Base-by-base conservation (phyloP, 2,888 invertebrate species). In the Oxystoma pomonae region DNA sequence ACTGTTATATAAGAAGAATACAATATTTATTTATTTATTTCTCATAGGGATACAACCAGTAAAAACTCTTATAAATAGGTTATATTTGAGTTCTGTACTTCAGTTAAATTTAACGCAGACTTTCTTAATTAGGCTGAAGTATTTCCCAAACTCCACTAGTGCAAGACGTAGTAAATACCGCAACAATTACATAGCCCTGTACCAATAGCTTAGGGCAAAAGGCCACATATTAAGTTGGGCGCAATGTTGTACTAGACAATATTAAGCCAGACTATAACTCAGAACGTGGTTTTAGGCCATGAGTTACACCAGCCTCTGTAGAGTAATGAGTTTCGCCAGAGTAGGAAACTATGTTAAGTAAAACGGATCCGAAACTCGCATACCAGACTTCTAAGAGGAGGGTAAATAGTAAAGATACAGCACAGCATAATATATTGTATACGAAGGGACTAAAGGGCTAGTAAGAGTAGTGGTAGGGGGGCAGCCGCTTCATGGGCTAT, bases 221-320 rank as follows among this genome's bases (percentile, higher is more conserved):
- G 35, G 35, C 35, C 35, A 35, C 35, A 35, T 35, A 35, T 35
- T 35, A 53, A 53, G 7, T 53, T 53, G 53, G n/a, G n/a, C n/a
- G 53, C 53, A 53, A 53, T 20, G 16, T 57, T 57, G 57, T 52
- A 51, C 60, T 72, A 74, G 75, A 75, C 77, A 75, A 78, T 78
- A 78, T 79, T 78, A 78, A 78, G 76, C 76, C 71, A 72, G 76
- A 49, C 76, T 75, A 76, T 79, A 77, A 78, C 76, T 77, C 78
- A 78, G 75, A 72, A 72, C 76, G 78, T 74, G 78, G 78, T 76
- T 76, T 68, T 66, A 69, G 68, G 75, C 72, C 74, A 73, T 77
- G 76, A 77, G 75, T 77, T 76, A 75, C 70, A 70, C 69, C 68
- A 62, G 70, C 71, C 75, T 69, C 73, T 73, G 74, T 74, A 76